Conservation (phyloP, 1,140 invertebrate species). For the Dendroctonus ponderosae region DNA sequence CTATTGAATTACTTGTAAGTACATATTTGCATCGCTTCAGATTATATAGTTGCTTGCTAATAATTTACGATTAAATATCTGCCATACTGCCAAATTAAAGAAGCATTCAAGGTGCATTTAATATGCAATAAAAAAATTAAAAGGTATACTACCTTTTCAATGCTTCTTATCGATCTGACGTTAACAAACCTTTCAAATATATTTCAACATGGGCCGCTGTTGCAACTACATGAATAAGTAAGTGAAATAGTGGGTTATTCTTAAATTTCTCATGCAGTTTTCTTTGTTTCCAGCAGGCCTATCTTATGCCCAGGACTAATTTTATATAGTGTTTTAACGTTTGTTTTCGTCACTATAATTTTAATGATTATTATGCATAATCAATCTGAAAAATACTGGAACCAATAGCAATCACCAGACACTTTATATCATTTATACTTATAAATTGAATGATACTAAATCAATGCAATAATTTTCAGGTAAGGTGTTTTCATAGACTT, state of each 20-base stretch:
- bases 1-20: too few relatives aligned
- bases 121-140: too few relatives aligned
- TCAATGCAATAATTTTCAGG: background rate
- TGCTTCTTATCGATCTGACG: too few relatives aligned
- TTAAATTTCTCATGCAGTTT: background rate
- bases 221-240: background rate
- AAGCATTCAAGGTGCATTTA: too few relatives aligned
- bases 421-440: background rate
- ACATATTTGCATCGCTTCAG: too few relatives aligned
- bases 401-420: background rate
- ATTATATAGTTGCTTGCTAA: too few relatives aligned
- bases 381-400: background rate
- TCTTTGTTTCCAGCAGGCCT: constrained; percentile 4
- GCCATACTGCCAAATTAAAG: too few relatives aligned
- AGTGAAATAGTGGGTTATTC: background rate
- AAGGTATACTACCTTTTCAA: too few relatives aligned
- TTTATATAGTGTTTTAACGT: background rate
- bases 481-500: too few relatives aligned
- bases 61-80: too few relatives aligned
- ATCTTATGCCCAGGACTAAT: constrained; percentile 6
- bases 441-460: background rate
- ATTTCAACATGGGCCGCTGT: background rate
- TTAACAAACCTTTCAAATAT: too few relatives aligned
- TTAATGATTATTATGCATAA: background rate
- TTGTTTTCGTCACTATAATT: background rate